Percentiles rank a stretch among this genome's conserved stretches.
Conservation (phyloP, 2,797 vertebrate genomes). For the Lagorchestes hirsutus region DNA sequence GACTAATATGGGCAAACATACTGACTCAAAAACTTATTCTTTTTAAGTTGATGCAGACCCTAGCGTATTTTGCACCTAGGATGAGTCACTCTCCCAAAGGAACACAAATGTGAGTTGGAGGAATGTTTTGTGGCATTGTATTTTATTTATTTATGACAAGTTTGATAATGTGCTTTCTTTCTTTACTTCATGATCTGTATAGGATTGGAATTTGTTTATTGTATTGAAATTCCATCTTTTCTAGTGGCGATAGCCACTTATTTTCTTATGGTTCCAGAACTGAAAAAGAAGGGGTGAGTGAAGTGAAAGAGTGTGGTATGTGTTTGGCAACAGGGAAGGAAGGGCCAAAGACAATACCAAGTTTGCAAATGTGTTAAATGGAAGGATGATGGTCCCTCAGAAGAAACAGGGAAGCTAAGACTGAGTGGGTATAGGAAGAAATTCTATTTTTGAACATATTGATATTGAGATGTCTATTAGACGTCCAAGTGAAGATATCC, state of each 20-base stretch:
- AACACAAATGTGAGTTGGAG: neutral
- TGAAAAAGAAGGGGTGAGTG: neutral
- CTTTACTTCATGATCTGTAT: neutral
- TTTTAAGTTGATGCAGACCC: neutral
- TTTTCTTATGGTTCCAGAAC: neutral
- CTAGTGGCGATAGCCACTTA: neutral
- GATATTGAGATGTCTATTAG: neutral
- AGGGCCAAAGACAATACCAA: neutral
- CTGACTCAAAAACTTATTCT: neutral
- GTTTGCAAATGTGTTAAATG: neutral
- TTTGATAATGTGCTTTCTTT: neutral
- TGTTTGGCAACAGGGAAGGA: neutral
- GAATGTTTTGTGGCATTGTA: neutral
- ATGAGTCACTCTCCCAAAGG: neutral
- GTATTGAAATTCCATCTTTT: neutral
- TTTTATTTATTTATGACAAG: neutral
- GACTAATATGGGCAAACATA: neutral
- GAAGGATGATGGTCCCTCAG: neutral
- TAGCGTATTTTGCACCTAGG: neutral
- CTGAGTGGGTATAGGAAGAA: neutral
- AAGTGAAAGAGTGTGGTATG: neutral
- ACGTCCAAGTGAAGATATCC: neutral
- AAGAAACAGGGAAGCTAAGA: neutral
- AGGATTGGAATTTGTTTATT: neutral
- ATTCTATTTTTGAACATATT: neutral